A percentile compares a stretch with the other conserved stretches of the same genome.
phyloP scores from a whole-genome alignment of 1,140 invertebrate species.

The Drosophila elegans region DNA sequence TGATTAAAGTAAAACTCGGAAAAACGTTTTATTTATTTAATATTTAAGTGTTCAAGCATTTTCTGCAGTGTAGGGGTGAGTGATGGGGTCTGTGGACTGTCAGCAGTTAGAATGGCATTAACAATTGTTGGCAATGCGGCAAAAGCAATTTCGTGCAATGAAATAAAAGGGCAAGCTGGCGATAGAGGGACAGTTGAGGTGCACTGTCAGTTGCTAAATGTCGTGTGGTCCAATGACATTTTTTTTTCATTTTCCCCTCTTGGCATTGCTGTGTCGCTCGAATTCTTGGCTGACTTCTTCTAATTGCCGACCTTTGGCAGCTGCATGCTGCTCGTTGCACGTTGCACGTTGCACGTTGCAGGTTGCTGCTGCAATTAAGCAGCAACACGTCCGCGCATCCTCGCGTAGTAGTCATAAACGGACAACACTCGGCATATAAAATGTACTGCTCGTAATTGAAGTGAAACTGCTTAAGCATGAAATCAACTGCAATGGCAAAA shows the following conservation, averaged over 20 bases:
- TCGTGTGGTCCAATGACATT: constrained; percentile 58
- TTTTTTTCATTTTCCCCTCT: constrained; percentile 20
- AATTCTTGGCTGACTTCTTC: constrained; percentile 62
- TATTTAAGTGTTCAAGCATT: background rate
- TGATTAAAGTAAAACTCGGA: too few relatives aligned
- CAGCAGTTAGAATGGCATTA: constrained; percentile 76
- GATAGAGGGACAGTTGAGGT: constrained; percentile 21
- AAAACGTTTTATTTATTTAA: background rate
- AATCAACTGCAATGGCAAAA: constrained; percentile 69
- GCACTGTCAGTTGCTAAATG: constrained; percentile 61
- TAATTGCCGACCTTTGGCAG: constrained; percentile 62
- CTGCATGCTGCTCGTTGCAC: constrained; percentile 9
- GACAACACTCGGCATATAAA: constrained; percentile 56
- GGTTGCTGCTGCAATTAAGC: constrained; percentile 63
- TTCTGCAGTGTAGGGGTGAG: constrained; percentile 2
- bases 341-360: constrained; percentile 23
- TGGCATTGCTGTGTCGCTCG: constrained; percentile 12
- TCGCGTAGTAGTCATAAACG: constrained; percentile 67
- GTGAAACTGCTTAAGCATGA: constrained; percentile 47
- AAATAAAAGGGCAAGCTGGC: constrained; percentile 60
- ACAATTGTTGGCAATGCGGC: constrained; percentile 80
- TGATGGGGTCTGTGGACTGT: constrained; percentile 35
- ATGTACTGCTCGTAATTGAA: constrained; percentile 45
- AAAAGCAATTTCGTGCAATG: constrained; percentile 79
- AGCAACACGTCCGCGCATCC: constrained; percentile 57